A percentile compares a stretch with the other conserved stretches of the same genome.
Conservation (phyloP, 2,888 invertebrate genomes). For the Frankliniella fusca region DNA sequence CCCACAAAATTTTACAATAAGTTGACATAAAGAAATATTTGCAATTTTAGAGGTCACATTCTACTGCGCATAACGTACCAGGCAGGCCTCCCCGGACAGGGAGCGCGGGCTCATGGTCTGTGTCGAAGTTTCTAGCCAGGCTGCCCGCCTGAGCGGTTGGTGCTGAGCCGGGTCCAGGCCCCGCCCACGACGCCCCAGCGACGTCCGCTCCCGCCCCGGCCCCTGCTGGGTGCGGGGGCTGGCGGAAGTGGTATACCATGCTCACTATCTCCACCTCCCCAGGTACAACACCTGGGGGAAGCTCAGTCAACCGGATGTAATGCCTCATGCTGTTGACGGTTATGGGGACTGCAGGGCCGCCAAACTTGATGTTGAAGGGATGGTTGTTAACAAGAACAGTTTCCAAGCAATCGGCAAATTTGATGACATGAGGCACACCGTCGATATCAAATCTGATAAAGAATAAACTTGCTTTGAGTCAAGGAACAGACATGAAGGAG, state of each 20-base stretch:
- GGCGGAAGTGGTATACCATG: constrained; percentile 55
- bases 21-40: neutral
- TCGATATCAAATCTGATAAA: constrained; percentile 59
- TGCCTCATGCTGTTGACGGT: constrained; percentile 69
- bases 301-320: constrained; percentile 71
- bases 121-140: neutral
- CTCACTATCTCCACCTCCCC: constrained; percentile 66
- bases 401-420: constrained; percentile 72
- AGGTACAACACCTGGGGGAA: constrained; percentile 68
- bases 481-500: constrained; percentile 31
- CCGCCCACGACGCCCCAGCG: neutral
- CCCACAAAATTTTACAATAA: neutral
- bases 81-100: neutral
- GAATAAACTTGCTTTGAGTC: constrained; percentile 29
- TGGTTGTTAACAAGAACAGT: constrained; percentile 75
- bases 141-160: neutral
- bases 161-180: neutral
- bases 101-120: neutral
- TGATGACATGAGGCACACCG: constrained; percentile 66
- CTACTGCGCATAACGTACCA: neutral
- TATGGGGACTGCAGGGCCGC: constrained; percentile 76
- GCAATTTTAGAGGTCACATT: too few species aligned
- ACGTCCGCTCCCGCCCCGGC: neutral
- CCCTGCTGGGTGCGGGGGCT: neutral
- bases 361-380: constrained; percentile 69